These are phyloP conservation scores for Augiades crinisus DNA, from an alignment of 2,888 invertebrate genomes.

Conservation along the genomic window DNA sequence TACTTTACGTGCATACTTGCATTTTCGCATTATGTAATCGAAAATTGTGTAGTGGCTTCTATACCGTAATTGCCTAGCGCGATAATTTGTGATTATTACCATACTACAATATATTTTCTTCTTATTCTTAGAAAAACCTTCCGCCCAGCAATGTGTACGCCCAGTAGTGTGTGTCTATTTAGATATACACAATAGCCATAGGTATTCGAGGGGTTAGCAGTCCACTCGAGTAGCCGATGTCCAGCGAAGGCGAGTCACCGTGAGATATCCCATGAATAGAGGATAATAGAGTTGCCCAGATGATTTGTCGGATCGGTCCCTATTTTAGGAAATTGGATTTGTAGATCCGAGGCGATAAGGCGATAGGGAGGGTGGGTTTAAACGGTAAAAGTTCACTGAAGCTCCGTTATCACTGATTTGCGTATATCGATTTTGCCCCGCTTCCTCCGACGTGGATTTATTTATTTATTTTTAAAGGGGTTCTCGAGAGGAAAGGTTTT, in stretches of 20 bases:
- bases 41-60: too few relatives aligned
- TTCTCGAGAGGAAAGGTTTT: conserved; percentile 33
- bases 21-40: too few relatives aligned
- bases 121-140: too few relatives aligned
- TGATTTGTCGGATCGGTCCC: conserved; percentile 82
- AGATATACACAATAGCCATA: conserved; percentile 1
- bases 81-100: too few relatives aligned
- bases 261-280: conserved; percentile 24
- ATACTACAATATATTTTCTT: too few relatives aligned
- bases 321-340: conserved; percentile 82
- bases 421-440: conserved; percentile 66
- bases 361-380: conserved; percentile 48
- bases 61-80: too few relatives aligned
- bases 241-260: conserved; percentile 21
- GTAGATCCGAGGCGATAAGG: conserved; percentile 73
- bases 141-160: too few relatives aligned
- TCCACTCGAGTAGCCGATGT: conserved; percentile 5
- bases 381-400: conserved; percentile 39
- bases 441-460: conserved; percentile 51
- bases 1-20: too few relatives aligned
- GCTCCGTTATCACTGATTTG: conserved; percentile 75
- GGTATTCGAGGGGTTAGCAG: not conserved
- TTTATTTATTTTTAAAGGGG: conserved; percentile 43
- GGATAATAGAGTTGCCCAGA: conserved; percentile 74
- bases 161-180: too few relatives aligned